A percentile compares a stretch with the other conserved stretches of the same genome.
Conservation (phyloP, 2,113 vertebrate genomes). For the Collichthys lucidus region DNA sequence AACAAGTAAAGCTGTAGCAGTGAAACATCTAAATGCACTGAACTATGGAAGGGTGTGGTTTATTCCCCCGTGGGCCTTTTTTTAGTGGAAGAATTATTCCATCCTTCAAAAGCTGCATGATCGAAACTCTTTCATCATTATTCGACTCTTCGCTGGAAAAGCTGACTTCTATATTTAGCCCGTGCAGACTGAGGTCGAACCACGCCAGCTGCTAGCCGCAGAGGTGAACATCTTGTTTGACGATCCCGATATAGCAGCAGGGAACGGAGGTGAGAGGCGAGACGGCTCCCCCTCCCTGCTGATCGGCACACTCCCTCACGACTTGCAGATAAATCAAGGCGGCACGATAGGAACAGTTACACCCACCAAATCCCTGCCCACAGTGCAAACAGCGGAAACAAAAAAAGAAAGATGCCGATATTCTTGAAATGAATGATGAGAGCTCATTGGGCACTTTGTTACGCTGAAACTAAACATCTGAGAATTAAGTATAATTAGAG, state of each 20-base stretch:
- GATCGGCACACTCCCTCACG: constrained; percentile 39
- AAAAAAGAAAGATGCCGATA: not conserved
- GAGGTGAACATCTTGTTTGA: constrained; percentile 28
- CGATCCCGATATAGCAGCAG: constrained; percentile 36
- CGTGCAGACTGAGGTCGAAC: not conserved
- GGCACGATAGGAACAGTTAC: constrained; percentile 50
- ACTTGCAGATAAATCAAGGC: constrained; percentile 36
- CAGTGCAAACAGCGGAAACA: constrained; percentile 26
- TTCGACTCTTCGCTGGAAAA: not conserved
- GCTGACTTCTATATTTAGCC: not conserved
- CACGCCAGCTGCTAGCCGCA: not conserved
- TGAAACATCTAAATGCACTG: not conserved
- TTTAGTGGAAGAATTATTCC: not conserved
- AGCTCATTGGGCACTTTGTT: not conserved
- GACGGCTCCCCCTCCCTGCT: not conserved
- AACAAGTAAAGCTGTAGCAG: too few relatives aligned
- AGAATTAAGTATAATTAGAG: constrained; percentile 2
- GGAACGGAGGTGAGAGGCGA: not conserved
- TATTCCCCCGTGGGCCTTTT: not conserved
- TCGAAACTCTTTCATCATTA: not conserved
- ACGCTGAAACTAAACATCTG: not conserved
- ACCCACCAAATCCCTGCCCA: constrained; percentile 31
- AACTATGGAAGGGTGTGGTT: not conserved
- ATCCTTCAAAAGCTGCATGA: not conserved
- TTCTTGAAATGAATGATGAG: not conserved